phyloP scores from a whole-genome alignment of 2,797 vertebrate genomes.

The Leuciscus waleckii region DNA sequence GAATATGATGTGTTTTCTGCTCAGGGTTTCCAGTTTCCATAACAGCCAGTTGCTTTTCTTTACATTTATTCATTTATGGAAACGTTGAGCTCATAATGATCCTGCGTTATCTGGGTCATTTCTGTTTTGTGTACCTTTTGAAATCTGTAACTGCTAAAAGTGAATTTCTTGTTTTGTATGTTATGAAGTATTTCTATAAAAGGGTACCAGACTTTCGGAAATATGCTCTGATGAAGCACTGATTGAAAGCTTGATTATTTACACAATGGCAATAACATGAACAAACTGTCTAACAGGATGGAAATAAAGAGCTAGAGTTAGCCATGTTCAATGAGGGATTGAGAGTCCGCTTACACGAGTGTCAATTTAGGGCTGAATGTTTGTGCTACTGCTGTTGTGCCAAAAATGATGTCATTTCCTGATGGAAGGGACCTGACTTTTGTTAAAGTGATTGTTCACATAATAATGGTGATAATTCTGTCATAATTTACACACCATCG shows the following conservation, averaged over 20 bases:
- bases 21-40: conserved; percentile 5
- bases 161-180: not conserved
- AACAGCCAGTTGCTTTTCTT: not conserved
- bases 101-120: not conserved
- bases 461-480: not conserved
- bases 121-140: conserved; percentile 2
- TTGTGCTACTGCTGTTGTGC: not conserved
- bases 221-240: not conserved
- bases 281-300: not conserved
- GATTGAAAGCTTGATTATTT: conserved; percentile 23
- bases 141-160: conserved; percentile 13
- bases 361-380: not conserved
- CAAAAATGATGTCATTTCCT: not conserved
- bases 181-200: conserved; percentile 13
- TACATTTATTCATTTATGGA: conserved; percentile 35
- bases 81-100: not conserved
- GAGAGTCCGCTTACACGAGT: not conserved
- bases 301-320: conserved; percentile 6
- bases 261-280: conserved; percentile 14
- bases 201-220: not conserved
- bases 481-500: not conserved
- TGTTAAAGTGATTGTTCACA: not conserved
- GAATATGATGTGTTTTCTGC: conserved; percentile 1
- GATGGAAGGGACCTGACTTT: not conserved
- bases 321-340: not conserved